Conservation (phyloP, 2,888 invertebrate species). For the Leptothorax acervorum region DNA sequence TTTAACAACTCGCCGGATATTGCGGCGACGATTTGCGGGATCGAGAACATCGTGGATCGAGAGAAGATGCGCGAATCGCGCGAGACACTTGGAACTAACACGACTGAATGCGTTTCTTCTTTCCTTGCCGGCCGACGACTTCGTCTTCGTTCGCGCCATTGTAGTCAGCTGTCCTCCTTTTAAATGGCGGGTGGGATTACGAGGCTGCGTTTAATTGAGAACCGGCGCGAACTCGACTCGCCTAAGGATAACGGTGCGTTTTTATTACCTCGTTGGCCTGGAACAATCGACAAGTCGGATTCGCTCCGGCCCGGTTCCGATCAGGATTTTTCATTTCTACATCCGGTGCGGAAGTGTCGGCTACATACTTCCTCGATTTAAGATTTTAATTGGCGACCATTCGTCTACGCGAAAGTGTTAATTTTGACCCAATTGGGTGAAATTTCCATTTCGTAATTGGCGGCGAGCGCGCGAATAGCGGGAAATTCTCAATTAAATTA, state of each 20-base stretch:
- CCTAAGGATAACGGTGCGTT: constrained; percentile 64
- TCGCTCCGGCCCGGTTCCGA: constrained; percentile 16
- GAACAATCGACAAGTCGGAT: constrained; percentile 60
- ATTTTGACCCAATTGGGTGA: constrained; percentile 38
- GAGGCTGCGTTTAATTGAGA: constrained; percentile 57
- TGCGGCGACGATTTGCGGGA: not conserved
- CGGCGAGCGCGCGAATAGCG: not conserved
- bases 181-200: constrained; percentile 35
- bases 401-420: constrained; percentile 27
- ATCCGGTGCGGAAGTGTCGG: constrained; percentile 32
- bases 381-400: constrained; percentile 31
- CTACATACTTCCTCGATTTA: not conserved
- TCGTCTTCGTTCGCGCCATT: constrained; percentile 31
- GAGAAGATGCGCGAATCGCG: not conserved
- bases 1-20: not conserved
- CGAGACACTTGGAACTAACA: constrained; percentile 30
- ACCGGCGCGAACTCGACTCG: constrained; percentile 43
- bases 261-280: constrained; percentile 68
- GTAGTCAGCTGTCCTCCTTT: constrained; percentile 40
- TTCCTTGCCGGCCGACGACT: not conserved
- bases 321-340: constrained; percentile 31
- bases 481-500: constrained; percentile 21
- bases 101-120: constrained; percentile 6
- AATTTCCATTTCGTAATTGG: constrained; percentile 45
- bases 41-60: not conserved